These are phyloP conservation scores for Hylaea fasciaria DNA, from an alignment of 2,888 invertebrate genomes.

Conservation along the genomic window DNA sequence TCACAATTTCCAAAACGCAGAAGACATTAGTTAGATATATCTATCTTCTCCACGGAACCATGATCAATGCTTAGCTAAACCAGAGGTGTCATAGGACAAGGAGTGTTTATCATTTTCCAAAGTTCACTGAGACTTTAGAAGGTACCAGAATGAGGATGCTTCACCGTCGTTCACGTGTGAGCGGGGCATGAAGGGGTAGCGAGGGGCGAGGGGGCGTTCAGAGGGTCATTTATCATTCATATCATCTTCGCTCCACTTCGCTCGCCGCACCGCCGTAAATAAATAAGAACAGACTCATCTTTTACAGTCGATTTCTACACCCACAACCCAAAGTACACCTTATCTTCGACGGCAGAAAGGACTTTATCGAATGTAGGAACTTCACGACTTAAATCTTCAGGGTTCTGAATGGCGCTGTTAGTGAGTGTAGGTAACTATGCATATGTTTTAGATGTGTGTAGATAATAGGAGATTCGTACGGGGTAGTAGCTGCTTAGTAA, in stretches of 20 bases:
- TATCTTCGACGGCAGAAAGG: constrained; percentile 44
- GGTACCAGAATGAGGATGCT: constrained; percentile 71
- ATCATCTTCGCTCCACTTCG: constrained; percentile 86
- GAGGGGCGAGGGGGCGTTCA: constrained; percentile 59
- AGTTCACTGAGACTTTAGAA: constrained; percentile 67
- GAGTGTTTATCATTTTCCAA: constrained; percentile 72
- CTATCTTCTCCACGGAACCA: too few relatives aligned
- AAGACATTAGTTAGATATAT: too few relatives aligned
- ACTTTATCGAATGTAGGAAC: constrained; percentile 39
- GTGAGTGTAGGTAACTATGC: constrained; percentile 76
- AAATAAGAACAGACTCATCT: constrained; percentile 85
- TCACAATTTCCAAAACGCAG: too few relatives aligned
- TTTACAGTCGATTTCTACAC: constrained; percentile 72
- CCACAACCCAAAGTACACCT: constrained; percentile 35
- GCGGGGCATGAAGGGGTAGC: constrained; percentile 52
- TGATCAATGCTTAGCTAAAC: constrained; percentile 1
- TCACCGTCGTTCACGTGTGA: constrained; percentile 79
- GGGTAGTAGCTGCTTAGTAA: too few relatives aligned
- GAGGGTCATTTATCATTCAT: constrained; percentile 86
- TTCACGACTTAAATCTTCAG: constrained; percentile 50
- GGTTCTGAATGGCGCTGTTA: constrained; percentile 50
- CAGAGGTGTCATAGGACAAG: constrained; percentile 13
- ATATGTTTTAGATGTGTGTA: constrained; percentile 77
- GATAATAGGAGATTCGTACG: constrained; percentile 61
- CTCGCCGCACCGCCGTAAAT: constrained; percentile 85